Evolutionary conservation across 2,113 vertebrate species (phyloP).

Genomic region (Pelobates fuscus): DNA sequence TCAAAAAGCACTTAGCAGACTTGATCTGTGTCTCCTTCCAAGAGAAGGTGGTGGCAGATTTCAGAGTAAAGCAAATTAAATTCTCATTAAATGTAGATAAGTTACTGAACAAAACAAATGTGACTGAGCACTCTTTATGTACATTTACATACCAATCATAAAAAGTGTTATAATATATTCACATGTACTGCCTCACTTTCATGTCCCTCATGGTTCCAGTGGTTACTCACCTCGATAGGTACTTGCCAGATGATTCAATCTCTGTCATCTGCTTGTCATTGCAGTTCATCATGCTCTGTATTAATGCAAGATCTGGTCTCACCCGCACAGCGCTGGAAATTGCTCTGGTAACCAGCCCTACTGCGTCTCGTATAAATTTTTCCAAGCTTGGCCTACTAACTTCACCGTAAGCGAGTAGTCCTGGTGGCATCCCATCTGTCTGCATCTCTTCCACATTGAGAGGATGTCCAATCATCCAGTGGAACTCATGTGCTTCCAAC

Average conservation of each 20-base stretch:
- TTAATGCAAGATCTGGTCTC: slow-evolving; percentile 68
- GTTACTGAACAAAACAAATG: too few species aligned
- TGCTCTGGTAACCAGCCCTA: slow-evolving; percentile 77
- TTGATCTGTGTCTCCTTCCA: too few species aligned
- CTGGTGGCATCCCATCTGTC: slow-evolving; percentile 78
- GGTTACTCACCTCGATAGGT: slow-evolving; percentile 75
- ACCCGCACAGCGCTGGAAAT: slow-evolving; percentile 64
- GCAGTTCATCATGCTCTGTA: slow-evolving; percentile 75
- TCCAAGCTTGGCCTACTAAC: slow-evolving; percentile 79
- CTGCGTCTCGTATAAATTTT: slow-evolving; percentile 76
- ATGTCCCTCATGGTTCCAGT: not conserved
- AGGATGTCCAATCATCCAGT: slow-evolving; percentile 89
- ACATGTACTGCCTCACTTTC: not conserved
- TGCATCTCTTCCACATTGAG: slow-evolving; percentile 77
- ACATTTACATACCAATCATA: too few species aligned
- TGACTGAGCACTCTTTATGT: too few species aligned
- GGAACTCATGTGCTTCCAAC: slow-evolving; percentile 70
- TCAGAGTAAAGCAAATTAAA: too few species aligned
- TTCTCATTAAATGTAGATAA: too few species aligned
- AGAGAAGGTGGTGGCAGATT: too few species aligned
- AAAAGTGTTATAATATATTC: too few species aligned
- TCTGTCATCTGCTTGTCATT: slow-evolving; percentile 60
- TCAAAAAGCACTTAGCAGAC: too few species aligned
- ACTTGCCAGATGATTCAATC: slow-evolving; percentile 64
- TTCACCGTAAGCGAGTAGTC: slow-evolving; percentile 87